phyloP scores from a whole-genome alignment of 2,113 vertebrate species.

The Gambusia affinis region DNA sequence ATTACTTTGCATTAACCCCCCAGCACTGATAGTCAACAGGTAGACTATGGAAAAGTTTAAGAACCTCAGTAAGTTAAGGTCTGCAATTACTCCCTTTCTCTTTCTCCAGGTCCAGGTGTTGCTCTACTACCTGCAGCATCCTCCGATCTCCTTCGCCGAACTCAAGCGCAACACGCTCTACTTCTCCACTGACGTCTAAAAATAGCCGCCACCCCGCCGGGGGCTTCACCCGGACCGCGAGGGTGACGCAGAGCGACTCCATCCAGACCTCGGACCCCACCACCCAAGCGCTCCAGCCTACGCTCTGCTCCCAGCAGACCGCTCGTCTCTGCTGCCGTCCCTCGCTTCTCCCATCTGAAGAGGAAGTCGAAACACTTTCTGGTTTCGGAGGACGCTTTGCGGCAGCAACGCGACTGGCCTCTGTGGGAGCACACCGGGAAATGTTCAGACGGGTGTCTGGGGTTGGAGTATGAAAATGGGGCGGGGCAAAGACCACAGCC shows the following conservation, averaged over 20 bases:
- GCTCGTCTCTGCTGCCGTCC: slow-evolving; percentile 69
- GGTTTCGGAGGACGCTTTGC: neutral
- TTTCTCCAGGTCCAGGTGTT: slow-evolving; percentile 93
- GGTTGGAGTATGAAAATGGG: too few relatives aligned
- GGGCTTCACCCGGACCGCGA: slow-evolving; percentile 37
- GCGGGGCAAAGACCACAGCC: slow-evolving; percentile 24
- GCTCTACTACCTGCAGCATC: slow-evolving; percentile 97
- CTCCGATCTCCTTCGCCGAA: slow-evolving; percentile 92
- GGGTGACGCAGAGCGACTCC: slow-evolving; percentile 49
- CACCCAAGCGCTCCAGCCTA: slow-evolving; percentile 34
- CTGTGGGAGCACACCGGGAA: slow-evolving; percentile 39
- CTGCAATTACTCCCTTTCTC: neutral
- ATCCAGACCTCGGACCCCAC: slow-evolving; percentile 15
- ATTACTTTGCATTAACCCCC: too few relatives aligned
- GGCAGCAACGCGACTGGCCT: slow-evolving; percentile 15
- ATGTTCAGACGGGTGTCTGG: neutral
- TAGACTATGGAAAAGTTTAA: neutral
- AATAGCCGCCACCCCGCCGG: slow-evolving; percentile 21
- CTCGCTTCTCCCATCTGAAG: neutral
- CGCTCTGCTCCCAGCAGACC: slow-evolving; percentile 50
- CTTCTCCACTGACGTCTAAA: slow-evolving; percentile 97
- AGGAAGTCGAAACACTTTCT: slow-evolving; percentile 19
- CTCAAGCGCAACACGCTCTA: slow-evolving; percentile 96
- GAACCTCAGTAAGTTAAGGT: neutral
- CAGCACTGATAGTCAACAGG: too few relatives aligned